Evolutionary conservation across 1,140 invertebrate species (phyloP), one percentile per base, ranked within the genome.

Genomic region (Drosophila paulistorum): DNA sequence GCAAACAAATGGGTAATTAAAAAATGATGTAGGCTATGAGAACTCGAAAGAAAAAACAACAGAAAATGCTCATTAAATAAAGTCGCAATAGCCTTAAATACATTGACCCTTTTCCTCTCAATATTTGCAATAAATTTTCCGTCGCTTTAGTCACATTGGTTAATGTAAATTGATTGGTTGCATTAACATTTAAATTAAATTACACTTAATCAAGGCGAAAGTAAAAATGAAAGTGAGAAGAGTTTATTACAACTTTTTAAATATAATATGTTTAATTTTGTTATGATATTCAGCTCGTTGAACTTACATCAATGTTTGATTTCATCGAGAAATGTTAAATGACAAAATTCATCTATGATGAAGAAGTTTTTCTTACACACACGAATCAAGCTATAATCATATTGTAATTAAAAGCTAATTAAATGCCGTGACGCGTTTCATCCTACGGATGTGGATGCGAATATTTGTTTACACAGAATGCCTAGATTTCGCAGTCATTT

Each of bases 391-490:
- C 33, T 37, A 30, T 30, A 51, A 42, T 42, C 30, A n/a, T 33
- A 45, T 42, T 35, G 71, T 65, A 74, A 74, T 74, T 74, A 74
- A 66, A 59, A 54, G 33, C 35, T 54, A 74, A 74, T 74, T 74
- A 65, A 74, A 74, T 74, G 71, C 71, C 69, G 35, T 33, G 33
- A 41, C 51, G 61, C 61, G 71, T 73, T 57, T 7, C 17, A n/a
- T 35, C 23, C n/a, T 14, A 13, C 30, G 30, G 30, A 11, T 1
- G 14, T 17, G 33, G 35, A 14, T 39, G 57, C 62, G 59, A 51
- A 54, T 71, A 42, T 55, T 35, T 71, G 35, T 20, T 23, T 51
- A 17, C 17, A 51, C 54, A 37, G 13, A 30, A 71, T 20, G 7
- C 9, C 17, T 42, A 33, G 68, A 72, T 72, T 20, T 17, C 70